A percentile compares a stretch with the other conserved stretches of the same genome.
phyloP scores from a whole-genome alignment of 2,888 invertebrate species.

The Encarsia formosa region DNA sequence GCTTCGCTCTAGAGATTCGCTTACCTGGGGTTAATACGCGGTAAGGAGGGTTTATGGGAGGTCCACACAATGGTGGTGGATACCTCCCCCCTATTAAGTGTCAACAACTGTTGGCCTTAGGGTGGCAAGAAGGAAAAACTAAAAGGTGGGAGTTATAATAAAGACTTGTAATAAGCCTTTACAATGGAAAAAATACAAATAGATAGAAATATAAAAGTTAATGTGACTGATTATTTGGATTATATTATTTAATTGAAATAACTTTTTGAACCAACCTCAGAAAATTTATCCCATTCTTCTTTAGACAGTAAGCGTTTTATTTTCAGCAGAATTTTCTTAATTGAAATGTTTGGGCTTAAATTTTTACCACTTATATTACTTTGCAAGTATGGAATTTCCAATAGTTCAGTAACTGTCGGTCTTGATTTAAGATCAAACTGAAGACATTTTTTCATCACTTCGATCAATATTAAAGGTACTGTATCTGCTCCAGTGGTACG shows the following conservation, averaged over 20 bases:
- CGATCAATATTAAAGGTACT: slow-evolving; percentile 59
- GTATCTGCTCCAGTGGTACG: slow-evolving; percentile 46
- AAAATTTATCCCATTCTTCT: slow-evolving; percentile 44
- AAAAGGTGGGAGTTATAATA: too few relatives aligned
- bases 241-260: slow-evolving; percentile 1
- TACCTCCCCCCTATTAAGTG: too few relatives aligned
- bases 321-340: slow-evolving; percentile 38
- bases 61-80: too few relatives aligned
- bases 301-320: slow-evolving; percentile 41
- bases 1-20: too few relatives aligned
- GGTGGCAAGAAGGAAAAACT: too few relatives aligned
- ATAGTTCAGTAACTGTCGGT: slow-evolving; percentile 71
- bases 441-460: slow-evolving; percentile 69
- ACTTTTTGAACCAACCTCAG: slow-evolving; percentile 33
- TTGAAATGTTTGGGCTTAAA: slow-evolving; percentile 14
- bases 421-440: slow-evolving; percentile 68
- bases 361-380: slow-evolving; percentile 14
- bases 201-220: too few relatives aligned
- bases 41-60: too few relatives aligned
- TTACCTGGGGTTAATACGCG: too few relatives aligned
- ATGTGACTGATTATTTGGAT: too few relatives aligned
- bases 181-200: too few relatives aligned
- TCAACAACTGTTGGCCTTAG: too few relatives aligned
- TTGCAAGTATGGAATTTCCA: slow-evolving; percentile 54
- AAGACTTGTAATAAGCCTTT: too few relatives aligned